These are phyloP conservation scores for Drosophila kanapiae DNA, from an alignment of 1,140 invertebrate species.

Conservation along the genomic window DNA sequence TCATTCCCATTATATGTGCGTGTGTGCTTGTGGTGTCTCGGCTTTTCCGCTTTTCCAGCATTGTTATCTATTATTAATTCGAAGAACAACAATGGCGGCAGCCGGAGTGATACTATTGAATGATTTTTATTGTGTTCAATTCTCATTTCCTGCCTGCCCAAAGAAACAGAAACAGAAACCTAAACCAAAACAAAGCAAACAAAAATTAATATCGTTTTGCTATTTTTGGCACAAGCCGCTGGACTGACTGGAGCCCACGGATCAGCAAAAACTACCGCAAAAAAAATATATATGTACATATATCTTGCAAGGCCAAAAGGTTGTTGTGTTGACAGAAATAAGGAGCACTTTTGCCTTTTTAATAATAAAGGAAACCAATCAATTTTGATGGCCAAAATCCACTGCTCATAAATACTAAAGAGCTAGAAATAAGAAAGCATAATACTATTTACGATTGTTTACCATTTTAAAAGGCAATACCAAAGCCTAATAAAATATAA, in stretches of 20 bases:
- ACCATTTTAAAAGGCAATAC: background rate
- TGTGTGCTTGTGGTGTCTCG: conserved; percentile 2
- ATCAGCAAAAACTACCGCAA: conserved; percentile 28
- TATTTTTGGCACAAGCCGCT: conserved; percentile 66
- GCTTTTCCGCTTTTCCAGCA: conserved; percentile 44
- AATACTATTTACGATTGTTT: too few relatives aligned
- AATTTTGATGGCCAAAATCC: conserved; percentile 29
- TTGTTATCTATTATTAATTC: conserved; percentile 80
- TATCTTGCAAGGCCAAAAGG: conserved; percentile 28
- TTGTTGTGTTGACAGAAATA: conserved; percentile 26
- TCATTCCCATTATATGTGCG: conserved; percentile 32
- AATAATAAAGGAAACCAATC: conserved; percentile 36
- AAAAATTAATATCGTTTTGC: conserved; percentile 65
- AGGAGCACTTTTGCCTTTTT: conserved; percentile 24
- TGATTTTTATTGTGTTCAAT: conserved; percentile 78
- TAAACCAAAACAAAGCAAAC: conserved; percentile 42
- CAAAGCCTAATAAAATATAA: conserved; percentile 6
- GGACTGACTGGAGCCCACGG: conserved; percentile 33
- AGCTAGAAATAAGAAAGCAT: background rate
- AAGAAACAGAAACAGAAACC: conserved; percentile 8
- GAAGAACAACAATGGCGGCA: conserved; percentile 26
- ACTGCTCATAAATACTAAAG: conserved; percentile 8
- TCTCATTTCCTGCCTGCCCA: conserved; percentile 60
- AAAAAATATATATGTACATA: background rate
- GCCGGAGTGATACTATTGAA: conserved; percentile 50